phyloP scores from a whole-genome alignment of 2,888 invertebrate species.

The Harmothoe impar region DNA sequence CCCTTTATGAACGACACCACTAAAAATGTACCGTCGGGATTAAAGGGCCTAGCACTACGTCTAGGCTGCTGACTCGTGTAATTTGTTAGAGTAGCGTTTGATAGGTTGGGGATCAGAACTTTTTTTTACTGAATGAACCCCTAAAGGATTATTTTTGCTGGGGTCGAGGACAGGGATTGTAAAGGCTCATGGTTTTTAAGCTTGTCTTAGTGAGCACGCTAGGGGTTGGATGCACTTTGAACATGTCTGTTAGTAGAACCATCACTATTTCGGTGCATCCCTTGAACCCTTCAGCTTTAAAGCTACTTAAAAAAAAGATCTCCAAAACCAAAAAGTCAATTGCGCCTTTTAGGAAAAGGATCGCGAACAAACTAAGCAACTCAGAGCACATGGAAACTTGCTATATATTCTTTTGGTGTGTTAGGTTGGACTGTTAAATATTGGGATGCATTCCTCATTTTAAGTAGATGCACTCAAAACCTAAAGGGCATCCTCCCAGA shows the following conservation, averaged over 20 bases:
- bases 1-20: background rate
- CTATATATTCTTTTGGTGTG: no score
- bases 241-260: background rate
- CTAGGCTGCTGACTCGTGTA: conserved; percentile 22
- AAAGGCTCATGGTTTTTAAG: conserved; percentile 19
- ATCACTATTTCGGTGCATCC: background rate
- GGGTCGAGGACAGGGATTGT: background rate
- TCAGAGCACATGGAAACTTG: no score
- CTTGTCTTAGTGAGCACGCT: background rate
- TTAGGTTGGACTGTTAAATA: no score
- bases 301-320: no score
- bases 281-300: background rate
- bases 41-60: background rate
- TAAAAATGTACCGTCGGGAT: background rate
- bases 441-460: no score
- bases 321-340: no score
- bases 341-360: no score
- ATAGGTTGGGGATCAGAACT: background rate
- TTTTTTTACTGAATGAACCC: background rate
- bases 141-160: background rate
- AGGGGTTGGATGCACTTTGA: background rate
- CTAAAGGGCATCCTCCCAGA: no score
- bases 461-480: no score
- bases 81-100: conserved; percentile 2
- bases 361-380: no score